These are phyloP conservation scores for Papilio xuthus DNA, from an alignment of 1,140 invertebrate species.

Conservation along the genomic window DNA sequence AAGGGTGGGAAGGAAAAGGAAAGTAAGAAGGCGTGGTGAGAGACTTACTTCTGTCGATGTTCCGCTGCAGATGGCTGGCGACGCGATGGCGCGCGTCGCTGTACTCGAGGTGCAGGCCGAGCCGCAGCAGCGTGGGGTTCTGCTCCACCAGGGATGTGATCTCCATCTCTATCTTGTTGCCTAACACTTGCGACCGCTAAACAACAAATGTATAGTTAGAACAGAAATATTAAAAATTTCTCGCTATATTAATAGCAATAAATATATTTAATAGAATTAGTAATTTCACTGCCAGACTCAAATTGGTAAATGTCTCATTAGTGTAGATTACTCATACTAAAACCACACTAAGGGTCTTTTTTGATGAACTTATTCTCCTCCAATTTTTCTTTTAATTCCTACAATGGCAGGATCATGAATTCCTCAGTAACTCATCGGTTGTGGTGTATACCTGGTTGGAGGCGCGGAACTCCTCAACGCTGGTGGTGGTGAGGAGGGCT, in stretches of 20 bases:
- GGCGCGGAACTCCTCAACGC: slow-evolving; percentile 95
- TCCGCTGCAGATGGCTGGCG: slow-evolving; percentile 95
- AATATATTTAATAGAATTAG: no score
- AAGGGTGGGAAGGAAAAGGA: no score
- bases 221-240: slow-evolving; percentile 44
- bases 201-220: slow-evolving; percentile 27
- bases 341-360: no score
- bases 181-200: slow-evolving; percentile 95
- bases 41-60: slow-evolving; percentile 97
- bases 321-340: no score
- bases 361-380: accelerated
- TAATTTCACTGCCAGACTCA: no score
- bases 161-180: slow-evolving; percentile 99
- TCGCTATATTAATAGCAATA: no score
- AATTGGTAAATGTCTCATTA: no score
- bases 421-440: not conserved
- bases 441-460: slow-evolving; percentile 92
- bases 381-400: no score
- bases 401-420: no score
- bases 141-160: slow-evolving; percentile 96
- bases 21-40: no score
- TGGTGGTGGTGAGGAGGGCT: slow-evolving; percentile 92
- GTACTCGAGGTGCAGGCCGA: slow-evolving; percentile 97
- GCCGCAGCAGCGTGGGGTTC: slow-evolving; percentile 94
- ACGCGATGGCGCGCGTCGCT: slow-evolving; percentile 97